Evolutionary conservation across 2,797 vertebrate species (phyloP), one percentile per base, ranked within the genome.

Genomic region (Pelobates cultripes): DNA sequence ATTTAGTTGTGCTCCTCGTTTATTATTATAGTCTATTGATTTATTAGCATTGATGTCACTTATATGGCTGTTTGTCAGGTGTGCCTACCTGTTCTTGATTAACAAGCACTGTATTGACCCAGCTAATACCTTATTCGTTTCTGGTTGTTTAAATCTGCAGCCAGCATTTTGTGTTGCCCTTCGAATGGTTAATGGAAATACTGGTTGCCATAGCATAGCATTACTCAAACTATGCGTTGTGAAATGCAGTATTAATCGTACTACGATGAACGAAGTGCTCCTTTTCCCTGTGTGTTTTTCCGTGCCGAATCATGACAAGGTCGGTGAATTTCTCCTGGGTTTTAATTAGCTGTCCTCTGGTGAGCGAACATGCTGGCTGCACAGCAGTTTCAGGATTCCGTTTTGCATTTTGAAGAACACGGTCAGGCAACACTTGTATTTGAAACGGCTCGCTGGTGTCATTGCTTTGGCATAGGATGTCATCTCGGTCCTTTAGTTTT

Each of bases 321-420:
- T 64, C 61, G 5, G n/a, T 10, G n/a, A 40, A 64, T 64, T 40
- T 64, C n/a, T 64, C 61, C 17, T 64, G n/a, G 61, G 61, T 28
- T 64, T 64, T 64, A 64, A 64, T 64, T 64, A 64, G 61, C 61
- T 41, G 61, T 64, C 61, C 61, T 64, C 61, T 14, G 7, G 8
- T 64, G 61, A 14, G n/a, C 61, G 17, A 12, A n/a, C 14, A 5
- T 7, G 61, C 61, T 40, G 15, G 17, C 61, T 28, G 61, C 61
- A 64, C 61, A 10, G 61, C 61, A 64, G 61, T 64, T 64, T 64
- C 61, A 64, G 3, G n/a, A 64, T 3, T 64, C 61, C 17, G 61
- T 10, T 64, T 10, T 64, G n/a, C 17, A 10, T n/a, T 64, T 64
- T 28, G 61, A 64, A 64, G 61, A 40, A 28, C 61, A 64, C 61